Conservation (phyloP, 2,888 invertebrate species). For the Cephonodes hylas region DNA sequence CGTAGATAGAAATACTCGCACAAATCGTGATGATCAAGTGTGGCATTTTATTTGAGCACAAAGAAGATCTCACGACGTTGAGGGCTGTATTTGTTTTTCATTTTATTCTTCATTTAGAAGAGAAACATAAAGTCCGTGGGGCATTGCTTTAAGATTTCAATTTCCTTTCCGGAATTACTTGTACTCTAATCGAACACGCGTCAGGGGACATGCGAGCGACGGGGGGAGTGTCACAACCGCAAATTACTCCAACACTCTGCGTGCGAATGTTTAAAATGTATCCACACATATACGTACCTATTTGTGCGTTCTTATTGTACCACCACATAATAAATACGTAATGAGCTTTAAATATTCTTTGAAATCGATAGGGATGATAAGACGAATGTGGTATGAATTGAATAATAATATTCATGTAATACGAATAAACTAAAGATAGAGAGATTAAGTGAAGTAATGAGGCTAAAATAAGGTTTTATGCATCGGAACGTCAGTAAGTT, state of each 20-base stretch:
- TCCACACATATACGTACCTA: slow-evolving; percentile 9
- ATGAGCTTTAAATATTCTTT: slow-evolving; percentile 52
- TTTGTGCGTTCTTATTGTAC: slow-evolving; percentile 39
- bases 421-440: background rate
- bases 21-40: background rate
- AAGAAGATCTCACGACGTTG: slow-evolving; percentile 21
- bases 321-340: slow-evolving; percentile 46
- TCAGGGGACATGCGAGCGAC: slow-evolving; percentile 57
- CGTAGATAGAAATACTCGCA: background rate
- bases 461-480: slow-evolving; percentile 63
- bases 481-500: slow-evolving; percentile 68
- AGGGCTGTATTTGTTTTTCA: slow-evolving; percentile 60
- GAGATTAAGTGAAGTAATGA: background rate
- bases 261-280: slow-evolving; percentile 76
- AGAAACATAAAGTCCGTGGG: slow-evolving; percentile 71
- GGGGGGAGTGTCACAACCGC: slow-evolving; percentile 62
- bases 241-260: slow-evolving; percentile 73
- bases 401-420: slow-evolving; percentile 27
- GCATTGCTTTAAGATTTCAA: slow-evolving; percentile 81
- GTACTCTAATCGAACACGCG: slow-evolving; percentile 80
- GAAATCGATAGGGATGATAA: slow-evolving; percentile 13
- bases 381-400: slow-evolving; percentile 11
- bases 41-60: slow-evolving; percentile 5
- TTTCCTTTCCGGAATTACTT: slow-evolving; percentile 81
- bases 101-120: slow-evolving; percentile 59